These are phyloP conservation scores for Ephydatia muelleri DNA, from an alignment of 37 sponge, comb jelly and placozoan genomes.

Conservation along the genomic window DNA sequence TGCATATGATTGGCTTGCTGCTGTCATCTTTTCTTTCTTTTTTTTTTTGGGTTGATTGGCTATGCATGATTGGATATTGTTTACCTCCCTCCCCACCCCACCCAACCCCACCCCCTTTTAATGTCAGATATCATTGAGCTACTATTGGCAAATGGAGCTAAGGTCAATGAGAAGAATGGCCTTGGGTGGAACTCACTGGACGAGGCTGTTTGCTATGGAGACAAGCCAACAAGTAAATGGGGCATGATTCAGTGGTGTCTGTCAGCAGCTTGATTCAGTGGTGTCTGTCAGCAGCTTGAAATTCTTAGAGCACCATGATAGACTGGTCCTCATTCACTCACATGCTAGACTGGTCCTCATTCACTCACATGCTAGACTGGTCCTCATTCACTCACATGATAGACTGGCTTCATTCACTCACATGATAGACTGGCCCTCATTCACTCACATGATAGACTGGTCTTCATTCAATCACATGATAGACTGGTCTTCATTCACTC, in stretches of 20 bases:
- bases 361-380: no score
- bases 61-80: no score
- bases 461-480: no score
- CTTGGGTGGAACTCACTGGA: slow-evolving; percentile 90
- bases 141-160: slow-evolving; percentile 57
- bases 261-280: background rate
- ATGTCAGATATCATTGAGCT: slow-evolving; percentile 54
- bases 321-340: no score
- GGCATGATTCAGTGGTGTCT: background rate
- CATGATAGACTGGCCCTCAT: no score
- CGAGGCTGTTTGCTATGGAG: slow-evolving; percentile 91
- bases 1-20: no score
- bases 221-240: slow-evolving; percentile 72
- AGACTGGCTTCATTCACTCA: no score
- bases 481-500: no score
- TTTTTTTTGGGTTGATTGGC: background rate
- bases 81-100: background rate
- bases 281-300: background rate
- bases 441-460: no score
- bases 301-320: no score
- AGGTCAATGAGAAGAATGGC: slow-evolving; percentile 82
- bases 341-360: no score
- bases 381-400: no score
- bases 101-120: background rate
- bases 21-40: background rate